Evolutionary conservation across 2,113 vertebrate genomes (phyloP), one percentile per base, ranked within the genome.

Genomic region (Phasianus colchicus): DNA sequence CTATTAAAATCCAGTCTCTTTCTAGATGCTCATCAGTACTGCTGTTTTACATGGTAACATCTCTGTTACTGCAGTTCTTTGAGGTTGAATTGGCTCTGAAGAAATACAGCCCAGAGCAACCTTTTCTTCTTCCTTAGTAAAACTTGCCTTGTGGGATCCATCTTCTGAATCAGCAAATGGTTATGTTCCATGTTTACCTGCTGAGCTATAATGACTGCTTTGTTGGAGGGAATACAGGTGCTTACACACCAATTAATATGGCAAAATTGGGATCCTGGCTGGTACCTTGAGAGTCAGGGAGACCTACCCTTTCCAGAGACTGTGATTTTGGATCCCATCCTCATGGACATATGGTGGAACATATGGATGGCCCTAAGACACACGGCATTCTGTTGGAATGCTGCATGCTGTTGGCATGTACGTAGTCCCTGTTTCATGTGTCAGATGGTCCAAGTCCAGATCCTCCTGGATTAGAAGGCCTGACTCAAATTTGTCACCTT

Each of bases 331-430:
- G 69, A 67, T 29, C 18, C 29, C 65, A 61, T 91, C 64, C 78
- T 95, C 19, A 2, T 1, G 15, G n/a, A 74, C 91, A 91, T 88
- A 95, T 95, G 93, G 79, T 91, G 76, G 69, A 92, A 20, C 96
- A 86, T 90, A 91, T 86, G 94, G 88, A 88, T 86, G 50, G 71
- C 91, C 89, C 75, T 4, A 13, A 40, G 87, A 85, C 2, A 0
- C 0, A 0, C 47, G 82, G 70, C 43, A 61, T 93, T 91, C 82
- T 86, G 11, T 90, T 90, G 86, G 92, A 93, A 92, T 63, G n/a
- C 88, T 93, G 80, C 77, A 72, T 14, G 0, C 77, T 90, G 24
- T 77, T 1, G 0, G 84, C 90, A 84, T 1, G 1, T 93, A 72
- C 0, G 11, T 84, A 81, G 61, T 65, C 1, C 1, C 48, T 5